phyloP scores from a whole-genome alignment of 2,113 vertebrate genomes.

The Agapornis roseicollis region DNA sequence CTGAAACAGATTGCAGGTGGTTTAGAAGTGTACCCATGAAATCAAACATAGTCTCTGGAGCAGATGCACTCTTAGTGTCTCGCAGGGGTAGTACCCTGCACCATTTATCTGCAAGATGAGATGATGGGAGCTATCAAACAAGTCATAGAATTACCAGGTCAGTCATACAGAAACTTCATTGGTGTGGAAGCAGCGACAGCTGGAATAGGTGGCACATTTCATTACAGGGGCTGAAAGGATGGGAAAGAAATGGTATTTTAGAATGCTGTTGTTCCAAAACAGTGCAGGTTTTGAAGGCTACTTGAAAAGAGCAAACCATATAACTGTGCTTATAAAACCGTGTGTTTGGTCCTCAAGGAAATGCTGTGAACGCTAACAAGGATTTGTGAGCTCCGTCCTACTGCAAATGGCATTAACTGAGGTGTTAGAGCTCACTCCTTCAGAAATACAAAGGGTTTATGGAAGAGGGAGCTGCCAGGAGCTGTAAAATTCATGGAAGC shows the following conservation, averaged over 20 bases:
- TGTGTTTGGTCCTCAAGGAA: not conserved
- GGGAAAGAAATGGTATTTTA: not conserved
- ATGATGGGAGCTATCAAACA: not conserved
- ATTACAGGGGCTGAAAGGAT: not conserved
- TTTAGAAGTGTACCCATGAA: not conserved
- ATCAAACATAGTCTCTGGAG: not conserved
- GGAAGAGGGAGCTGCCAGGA: not conserved
- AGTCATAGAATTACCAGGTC: not conserved
- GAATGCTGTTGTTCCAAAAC: not conserved
- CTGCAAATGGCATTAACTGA: accelerated
- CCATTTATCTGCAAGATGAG: not conserved
- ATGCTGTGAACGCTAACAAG: not conserved
- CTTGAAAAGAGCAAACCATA: not conserved
- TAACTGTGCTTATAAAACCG: not conserved
- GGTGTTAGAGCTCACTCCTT: not conserved
- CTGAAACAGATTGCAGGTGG: not conserved
- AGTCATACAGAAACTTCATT: not conserved
- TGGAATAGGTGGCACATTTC: not conserved
- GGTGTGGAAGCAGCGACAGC: not conserved
- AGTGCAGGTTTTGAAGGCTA: not conserved
- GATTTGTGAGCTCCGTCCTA: accelerated
- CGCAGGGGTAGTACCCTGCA: not conserved
- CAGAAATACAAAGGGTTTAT: not conserved
- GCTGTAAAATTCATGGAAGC: not conserved
- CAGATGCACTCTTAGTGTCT: not conserved